phyloP scores from a whole-genome alignment of 2,113 vertebrate species.

The Rhadina sibilatrix region DNA sequence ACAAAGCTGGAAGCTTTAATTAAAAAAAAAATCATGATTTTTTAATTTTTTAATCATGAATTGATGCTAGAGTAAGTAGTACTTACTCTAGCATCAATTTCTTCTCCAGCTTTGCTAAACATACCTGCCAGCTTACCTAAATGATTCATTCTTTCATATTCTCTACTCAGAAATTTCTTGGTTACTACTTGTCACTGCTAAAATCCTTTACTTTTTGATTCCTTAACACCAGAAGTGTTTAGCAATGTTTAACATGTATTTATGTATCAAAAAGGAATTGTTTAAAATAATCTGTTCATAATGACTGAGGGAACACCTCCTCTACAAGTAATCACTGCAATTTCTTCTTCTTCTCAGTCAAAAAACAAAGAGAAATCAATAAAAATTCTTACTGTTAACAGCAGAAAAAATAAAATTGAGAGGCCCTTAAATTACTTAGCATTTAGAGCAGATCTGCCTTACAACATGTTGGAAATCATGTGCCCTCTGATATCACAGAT shows the following conservation, averaged over 20 bases:
- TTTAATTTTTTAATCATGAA: too few relatives aligned
- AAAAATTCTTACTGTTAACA: neutral
- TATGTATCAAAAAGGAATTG: neutral
- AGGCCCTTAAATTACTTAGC: neutral
- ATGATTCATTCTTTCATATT: neutral
- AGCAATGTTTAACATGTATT: neutral
- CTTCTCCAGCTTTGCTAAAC: neutral
- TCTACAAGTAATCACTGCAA: neutral
- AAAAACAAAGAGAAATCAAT: neutral
- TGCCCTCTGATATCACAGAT: slow-evolving; percentile 9
- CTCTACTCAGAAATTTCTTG: neutral
- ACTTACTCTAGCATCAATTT: neutral
- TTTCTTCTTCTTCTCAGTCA: neutral
- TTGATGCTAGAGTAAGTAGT: too few relatives aligned
- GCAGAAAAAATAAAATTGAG: neutral
- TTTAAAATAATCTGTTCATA: neutral
- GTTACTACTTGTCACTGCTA: neutral
- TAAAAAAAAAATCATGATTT: neutral
- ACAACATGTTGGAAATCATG: neutral
- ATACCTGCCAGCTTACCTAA: neutral
- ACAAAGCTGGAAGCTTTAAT: neutral
- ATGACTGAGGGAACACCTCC: neutral
- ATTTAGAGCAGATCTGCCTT: slow-evolving; percentile 14
- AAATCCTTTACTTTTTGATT: neutral
- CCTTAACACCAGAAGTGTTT: neutral